These are phyloP conservation scores for Agrypnus murinus DNA, from an alignment of 2,888 invertebrate genomes.

Conservation along the genomic window DNA sequence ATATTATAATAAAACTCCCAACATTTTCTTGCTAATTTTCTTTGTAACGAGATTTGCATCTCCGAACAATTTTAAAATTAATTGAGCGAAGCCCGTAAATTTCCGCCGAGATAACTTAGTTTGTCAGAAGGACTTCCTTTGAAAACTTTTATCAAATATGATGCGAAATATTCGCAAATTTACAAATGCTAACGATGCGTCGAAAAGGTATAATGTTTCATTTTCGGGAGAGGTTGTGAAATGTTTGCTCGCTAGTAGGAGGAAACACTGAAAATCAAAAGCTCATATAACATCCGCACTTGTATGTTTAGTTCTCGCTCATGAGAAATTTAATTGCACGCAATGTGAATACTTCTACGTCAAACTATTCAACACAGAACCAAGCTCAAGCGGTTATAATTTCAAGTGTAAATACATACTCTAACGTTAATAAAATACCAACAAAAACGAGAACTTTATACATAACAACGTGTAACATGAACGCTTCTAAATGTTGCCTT, in stretches of 20 bases:
- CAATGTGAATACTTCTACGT: slow-evolving; percentile 20
- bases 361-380: slow-evolving; percentile 12
- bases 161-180: slow-evolving; percentile 27
- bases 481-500: too few relatives aligned
- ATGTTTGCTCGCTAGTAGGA: slow-evolving; percentile 30
- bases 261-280: slow-evolving; percentile 27
- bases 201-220: slow-evolving; percentile 12
- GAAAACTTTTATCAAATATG: slow-evolving; percentile 41
- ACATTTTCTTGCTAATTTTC: slow-evolving; percentile 46
- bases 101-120: slow-evolving; percentile 40
- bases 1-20: slow-evolving; percentile 45
- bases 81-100: slow-evolving; percentile 47
- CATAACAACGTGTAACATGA: too few relatives aligned
- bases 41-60: slow-evolving; percentile 47
- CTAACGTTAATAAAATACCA: background rate
- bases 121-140: slow-evolving; percentile 38
- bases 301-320: slow-evolving; percentile 24
- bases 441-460: too few relatives aligned
- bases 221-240: background rate
- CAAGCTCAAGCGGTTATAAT: background rate
- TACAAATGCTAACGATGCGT: slow-evolving; percentile 19
- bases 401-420: background rate
- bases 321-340: slow-evolving; percentile 25
- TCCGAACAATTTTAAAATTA: slow-evolving; percentile 50
- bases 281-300: slow-evolving; percentile 19